Evolutionary conservation across 2,797 vertebrate species (phyloP).

Genomic region (Natrix natrix): DNA sequence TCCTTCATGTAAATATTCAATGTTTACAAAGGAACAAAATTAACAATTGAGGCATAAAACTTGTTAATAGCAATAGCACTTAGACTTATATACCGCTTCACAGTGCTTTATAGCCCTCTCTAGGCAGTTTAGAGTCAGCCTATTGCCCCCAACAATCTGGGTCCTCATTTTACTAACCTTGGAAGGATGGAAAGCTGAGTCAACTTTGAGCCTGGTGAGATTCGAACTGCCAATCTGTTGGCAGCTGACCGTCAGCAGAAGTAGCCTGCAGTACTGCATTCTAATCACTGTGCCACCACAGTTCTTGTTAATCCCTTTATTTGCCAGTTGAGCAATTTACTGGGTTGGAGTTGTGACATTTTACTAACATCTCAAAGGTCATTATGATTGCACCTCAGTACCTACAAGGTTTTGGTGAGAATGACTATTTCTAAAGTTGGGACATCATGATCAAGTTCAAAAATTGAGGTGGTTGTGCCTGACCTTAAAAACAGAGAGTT

Average conservation of each 20-base stretch:
- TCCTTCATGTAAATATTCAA: neutral
- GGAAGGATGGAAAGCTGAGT: no score
- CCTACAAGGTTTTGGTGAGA: neutral
- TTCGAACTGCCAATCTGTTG: no score
- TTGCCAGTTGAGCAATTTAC: neutral
- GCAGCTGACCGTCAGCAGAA: no score
- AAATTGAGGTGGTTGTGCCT: neutral
- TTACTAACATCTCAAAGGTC: neutral
- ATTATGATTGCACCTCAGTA: neutral
- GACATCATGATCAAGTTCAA: neutral
- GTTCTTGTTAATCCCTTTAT: neutral
- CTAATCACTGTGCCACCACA: no score
- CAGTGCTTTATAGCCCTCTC: no score
- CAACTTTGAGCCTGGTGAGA: no score
- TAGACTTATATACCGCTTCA: no score
- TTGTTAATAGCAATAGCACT: no score
- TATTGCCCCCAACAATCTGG: no score
- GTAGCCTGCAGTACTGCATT: no score
- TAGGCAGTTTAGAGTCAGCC: no score
- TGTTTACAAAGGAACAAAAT: neutral
- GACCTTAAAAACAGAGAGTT: neutral
- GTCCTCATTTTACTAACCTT: no score
- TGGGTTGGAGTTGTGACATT: neutral
- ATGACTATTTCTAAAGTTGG: neutral
- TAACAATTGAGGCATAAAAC: neutral